These are phyloP conservation scores for Mesorhabditis sp. DNA, from an alignment of 2,888 invertebrate species.

Conservation along the genomic window DNA sequence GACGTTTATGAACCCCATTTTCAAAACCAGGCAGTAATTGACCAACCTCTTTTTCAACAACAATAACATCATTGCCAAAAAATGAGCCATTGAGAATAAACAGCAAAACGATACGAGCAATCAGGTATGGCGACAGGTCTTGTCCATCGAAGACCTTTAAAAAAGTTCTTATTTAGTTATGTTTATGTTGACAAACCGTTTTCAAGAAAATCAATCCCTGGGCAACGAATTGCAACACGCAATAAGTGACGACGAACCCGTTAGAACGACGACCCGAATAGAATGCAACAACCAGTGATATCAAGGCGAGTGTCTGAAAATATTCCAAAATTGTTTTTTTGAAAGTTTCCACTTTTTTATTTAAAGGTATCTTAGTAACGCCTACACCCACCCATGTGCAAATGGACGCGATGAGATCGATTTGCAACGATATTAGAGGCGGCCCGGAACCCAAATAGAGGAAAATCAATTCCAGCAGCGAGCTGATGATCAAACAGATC, in stretches of 20 bases:
- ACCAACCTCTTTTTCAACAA: background rate
- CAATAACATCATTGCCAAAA: background rate
- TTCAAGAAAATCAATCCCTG: conserved; percentile 4
- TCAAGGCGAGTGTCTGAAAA: conserved; percentile 6
- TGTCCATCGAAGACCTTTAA: background rate
- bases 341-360: no score
- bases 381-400: background rate
- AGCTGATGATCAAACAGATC: background rate
- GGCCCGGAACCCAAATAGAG: background rate
- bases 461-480: background rate
- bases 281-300: background rate
- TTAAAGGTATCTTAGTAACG: no score
- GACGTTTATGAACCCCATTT: background rate
- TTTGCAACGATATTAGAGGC: background rate
- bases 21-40: background rate
- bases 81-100: background rate
- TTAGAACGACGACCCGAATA: background rate
- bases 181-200: background rate
- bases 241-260: conserved; percentile 1
- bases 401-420: background rate
- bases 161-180: background rate
- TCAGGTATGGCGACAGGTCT: background rate
- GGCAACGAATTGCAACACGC: background rate
- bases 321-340: background rate
- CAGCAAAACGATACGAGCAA: background rate